Conservation (phyloP, 1,140 invertebrate genomes). For the Ostrea edulis region DNA sequence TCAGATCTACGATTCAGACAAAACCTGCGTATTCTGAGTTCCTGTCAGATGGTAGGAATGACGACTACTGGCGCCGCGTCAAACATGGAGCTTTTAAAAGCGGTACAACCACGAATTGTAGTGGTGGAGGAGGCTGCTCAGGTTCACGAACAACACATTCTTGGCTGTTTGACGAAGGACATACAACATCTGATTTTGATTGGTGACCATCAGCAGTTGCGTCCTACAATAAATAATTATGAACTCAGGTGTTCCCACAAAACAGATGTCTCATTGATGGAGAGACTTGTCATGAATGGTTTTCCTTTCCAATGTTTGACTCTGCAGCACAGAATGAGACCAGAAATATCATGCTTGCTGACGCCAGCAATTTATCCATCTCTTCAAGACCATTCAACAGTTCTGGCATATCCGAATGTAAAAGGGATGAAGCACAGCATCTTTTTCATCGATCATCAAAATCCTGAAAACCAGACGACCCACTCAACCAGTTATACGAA, state of each 20-base stretch:
- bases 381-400: slow-evolving; percentile 72
- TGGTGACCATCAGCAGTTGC: slow-evolving; percentile 84
- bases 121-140: slow-evolving; percentile 77
- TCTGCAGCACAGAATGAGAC: slow-evolving; percentile 66
- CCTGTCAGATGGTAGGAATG: slow-evolving; percentile 72
- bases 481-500: slow-evolving; percentile 76
- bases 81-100: slow-evolving; percentile 56
- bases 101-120: slow-evolving; percentile 65
- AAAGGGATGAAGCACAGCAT: slow-evolving; percentile 75
- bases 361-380: slow-evolving; percentile 77
- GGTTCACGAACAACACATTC: slow-evolving; percentile 72
- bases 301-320: slow-evolving; percentile 73
- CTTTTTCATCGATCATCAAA: slow-evolving; percentile 76
- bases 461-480: slow-evolving; percentile 66
- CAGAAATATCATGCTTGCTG: slow-evolving; percentile 75
- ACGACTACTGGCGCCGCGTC: slow-evolving; percentile 75
- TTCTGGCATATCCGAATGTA: slow-evolving; percentile 70
- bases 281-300: slow-evolving; percentile 77
- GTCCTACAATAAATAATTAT: slow-evolving; percentile 77
- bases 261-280: slow-evolving; percentile 79
- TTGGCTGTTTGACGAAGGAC: slow-evolving; percentile 81
- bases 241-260: slow-evolving; percentile 71
- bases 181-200: slow-evolving; percentile 91
- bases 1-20: slow-evolving; percentile 52
- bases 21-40: slow-evolving; percentile 67